These are phyloP conservation scores for Struthidea cinerea DNA, from an alignment of 2,113 vertebrate genomes.

Conservation along the genomic window DNA sequence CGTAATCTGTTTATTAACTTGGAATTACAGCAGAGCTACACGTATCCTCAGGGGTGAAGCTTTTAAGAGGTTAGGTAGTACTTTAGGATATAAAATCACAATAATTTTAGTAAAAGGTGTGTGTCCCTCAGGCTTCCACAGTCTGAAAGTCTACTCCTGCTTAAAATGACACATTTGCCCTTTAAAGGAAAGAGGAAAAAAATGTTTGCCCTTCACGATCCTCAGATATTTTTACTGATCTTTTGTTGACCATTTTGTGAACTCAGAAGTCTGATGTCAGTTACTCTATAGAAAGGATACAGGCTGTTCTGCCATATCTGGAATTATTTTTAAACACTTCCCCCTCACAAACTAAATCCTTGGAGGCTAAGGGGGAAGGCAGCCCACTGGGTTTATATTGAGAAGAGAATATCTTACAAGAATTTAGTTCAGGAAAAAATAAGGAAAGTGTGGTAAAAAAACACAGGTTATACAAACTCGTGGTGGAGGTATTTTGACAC, in stretches of 20 bases:
- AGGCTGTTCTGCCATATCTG: conserved; percentile 38
- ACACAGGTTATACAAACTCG: background rate
- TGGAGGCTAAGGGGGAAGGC: conserved; percentile 21
- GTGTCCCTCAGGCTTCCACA: background rate
- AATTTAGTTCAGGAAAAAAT: conserved; percentile 49
- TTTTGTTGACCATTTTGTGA: conserved; percentile 58
- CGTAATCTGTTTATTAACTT: background rate
- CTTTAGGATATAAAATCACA: background rate
- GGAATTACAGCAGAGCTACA: background rate
- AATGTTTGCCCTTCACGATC: conserved; percentile 5
- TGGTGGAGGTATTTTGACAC: background rate
- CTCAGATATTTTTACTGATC: conserved; percentile 51
- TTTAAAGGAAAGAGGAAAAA: conserved; percentile 26
- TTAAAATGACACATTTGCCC: background rate
- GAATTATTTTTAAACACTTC: conserved; percentile 66
- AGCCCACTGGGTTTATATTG: background rate
- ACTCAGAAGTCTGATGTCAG: conserved; percentile 51
- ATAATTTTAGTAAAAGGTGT: background rate
- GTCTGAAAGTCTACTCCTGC: background rate
- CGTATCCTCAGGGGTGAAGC: background rate
- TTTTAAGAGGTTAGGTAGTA: background rate
- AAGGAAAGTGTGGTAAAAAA: conserved; percentile 8
- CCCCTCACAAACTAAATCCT: conserved; percentile 6
- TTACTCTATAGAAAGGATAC: conserved; percentile 59
- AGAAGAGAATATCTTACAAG: background rate